Percentiles rank a stretch among this genome's conserved stretches.
phyloP scores from a whole-genome alignment of 2,888 invertebrate genomes.

The Hydropsyche betteni region DNA sequence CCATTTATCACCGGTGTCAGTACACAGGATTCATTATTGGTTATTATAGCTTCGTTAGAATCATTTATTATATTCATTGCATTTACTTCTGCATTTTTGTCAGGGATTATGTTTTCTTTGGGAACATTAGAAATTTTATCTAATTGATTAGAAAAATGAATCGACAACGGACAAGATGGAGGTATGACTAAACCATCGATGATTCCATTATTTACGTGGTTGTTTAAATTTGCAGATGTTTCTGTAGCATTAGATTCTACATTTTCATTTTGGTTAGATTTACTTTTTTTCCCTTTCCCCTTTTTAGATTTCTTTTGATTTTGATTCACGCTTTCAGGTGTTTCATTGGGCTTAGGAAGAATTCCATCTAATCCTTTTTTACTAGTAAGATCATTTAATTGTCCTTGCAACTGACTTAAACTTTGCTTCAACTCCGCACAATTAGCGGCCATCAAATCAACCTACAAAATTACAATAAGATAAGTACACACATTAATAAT shows the following conservation, averaged over 20 bases:
- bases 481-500: background rate
- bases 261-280: constrained; percentile 51
- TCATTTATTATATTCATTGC: constrained; percentile 10
- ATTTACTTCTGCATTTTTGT: background rate
- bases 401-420: constrained; percentile 68
- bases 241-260: constrained; percentile 38
- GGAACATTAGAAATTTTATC: constrained; percentile 13
- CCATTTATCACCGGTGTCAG: constrained; percentile 10
- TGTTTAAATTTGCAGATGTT: background rate
- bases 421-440: constrained; percentile 70
- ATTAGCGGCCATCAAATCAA: constrained; percentile 70
- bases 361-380: constrained; percentile 45
- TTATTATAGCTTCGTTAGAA: background rate
- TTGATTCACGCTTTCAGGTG: constrained; percentile 36
- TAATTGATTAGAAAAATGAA: background rate
- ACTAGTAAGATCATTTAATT: constrained; percentile 64
- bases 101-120: constrained; percentile 3
- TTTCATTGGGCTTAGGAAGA: constrained; percentile 53
- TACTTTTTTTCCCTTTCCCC: constrained; percentile 53
- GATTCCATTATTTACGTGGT: background rate
- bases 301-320: constrained; percentile 49
- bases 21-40: background rate
- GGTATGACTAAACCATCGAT: constrained; percentile 8
- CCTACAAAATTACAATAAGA: constrained; percentile 55
- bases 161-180: constrained; percentile 6